Percentiles rank a stretch among this genome's conserved stretches.
Conservation (phyloP, 2,888 invertebrate species). For the Stegophylla sp. region DNA sequence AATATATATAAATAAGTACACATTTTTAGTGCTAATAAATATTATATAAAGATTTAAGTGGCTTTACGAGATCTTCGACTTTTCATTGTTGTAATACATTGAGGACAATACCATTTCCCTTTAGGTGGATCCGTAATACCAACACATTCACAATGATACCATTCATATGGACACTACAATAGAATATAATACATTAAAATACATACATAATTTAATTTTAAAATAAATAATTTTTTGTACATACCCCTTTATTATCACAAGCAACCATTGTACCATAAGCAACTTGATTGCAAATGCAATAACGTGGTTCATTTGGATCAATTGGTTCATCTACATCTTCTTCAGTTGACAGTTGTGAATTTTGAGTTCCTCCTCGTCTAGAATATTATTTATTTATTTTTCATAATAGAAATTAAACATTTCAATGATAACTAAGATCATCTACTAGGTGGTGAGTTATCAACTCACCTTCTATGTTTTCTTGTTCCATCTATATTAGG, state of each 20-base stretch:
- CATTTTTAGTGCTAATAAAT: background rate
- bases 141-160: constrained; percentile 99
- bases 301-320: constrained; percentile 94
- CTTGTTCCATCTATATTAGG: constrained; percentile 74
- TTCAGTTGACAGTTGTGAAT: constrained; percentile 68
- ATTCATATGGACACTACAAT: constrained; percentile 92
- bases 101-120: constrained; percentile 99
- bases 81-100: constrained; percentile 87
- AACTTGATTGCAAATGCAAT: constrained; percentile 94
- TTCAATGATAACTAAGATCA: background rate
- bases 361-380: constrained; percentile 62
- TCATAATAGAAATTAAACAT: constrained; percentile 5
- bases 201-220: background rate
- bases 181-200: constrained; percentile 60
- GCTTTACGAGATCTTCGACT: constrained; percentile 74
- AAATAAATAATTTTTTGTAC: constrained; percentile 64
- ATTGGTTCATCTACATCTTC: constrained; percentile 81
- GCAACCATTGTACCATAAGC: constrained; percentile 97
- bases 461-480: constrained; percentile 66
- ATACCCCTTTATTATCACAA: constrained; percentile 95
- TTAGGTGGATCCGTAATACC: constrained; percentile 94
- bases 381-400: constrained; percentile 12
- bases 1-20: constrained; percentile 21
- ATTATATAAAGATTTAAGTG: constrained; percentile 16
- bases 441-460: background rate